Percentiles rank a stretch among this genome's conserved stretches.
Conservation (phyloP, 2,113 vertebrate genomes). For the Hemibagrus wyckioides region DNA sequence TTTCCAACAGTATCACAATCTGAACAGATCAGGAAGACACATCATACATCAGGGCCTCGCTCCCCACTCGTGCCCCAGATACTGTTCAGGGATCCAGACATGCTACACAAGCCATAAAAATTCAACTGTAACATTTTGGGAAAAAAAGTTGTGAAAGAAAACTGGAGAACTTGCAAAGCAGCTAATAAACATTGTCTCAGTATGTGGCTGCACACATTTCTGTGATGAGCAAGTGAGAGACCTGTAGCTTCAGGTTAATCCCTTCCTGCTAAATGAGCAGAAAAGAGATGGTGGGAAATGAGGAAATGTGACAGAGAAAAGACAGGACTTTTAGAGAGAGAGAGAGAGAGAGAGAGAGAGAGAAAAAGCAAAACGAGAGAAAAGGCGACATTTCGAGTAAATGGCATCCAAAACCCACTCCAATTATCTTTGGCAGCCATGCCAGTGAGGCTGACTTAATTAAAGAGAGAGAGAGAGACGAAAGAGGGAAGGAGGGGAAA, state of each 20-base stretch:
- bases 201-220: conserved; percentile 63
- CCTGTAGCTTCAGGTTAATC: conserved; percentile 70
- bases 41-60: background rate
- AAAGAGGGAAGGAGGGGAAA: conserved; percentile 45
- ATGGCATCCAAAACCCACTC: conserved; percentile 82
- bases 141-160: conserved; percentile 65
- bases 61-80: background rate
- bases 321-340: conserved; percentile 62
- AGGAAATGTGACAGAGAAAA: conserved; percentile 53
- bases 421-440: conserved; percentile 83
- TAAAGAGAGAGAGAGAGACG: conserved; percentile 76
- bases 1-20: background rate
- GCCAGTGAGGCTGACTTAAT: conserved; percentile 83
- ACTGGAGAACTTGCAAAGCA: conserved; percentile 52
- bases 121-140: conserved; percentile 43
- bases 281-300: conserved; percentile 30
- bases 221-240: conserved; percentile 5
- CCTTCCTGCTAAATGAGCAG: conserved; percentile 66
- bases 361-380: conserved; percentile 71
- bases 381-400: conserved; percentile 78
- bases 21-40: background rate
- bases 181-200: conserved; percentile 65
- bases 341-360: conserved; percentile 22
- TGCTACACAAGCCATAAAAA: conserved; percentile 52
- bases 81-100: background rate